These are phyloP conservation scores for Ephydatia muelleri DNA, from an alignment of 37 sponge, comb jelly and placozoan genomes.

Conservation along the genomic window DNA sequence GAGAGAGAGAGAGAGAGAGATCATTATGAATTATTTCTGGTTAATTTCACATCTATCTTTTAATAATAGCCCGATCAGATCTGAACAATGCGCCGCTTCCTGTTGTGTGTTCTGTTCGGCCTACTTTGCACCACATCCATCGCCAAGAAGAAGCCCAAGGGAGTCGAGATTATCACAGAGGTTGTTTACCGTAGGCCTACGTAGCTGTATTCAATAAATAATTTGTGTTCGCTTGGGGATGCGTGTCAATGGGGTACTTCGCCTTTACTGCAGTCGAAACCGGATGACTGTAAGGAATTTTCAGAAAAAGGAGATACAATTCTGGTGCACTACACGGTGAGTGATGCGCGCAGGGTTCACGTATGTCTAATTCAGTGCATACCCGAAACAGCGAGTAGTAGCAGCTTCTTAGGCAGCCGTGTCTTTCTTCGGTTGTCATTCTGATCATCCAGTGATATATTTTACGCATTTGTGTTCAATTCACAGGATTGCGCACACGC, in stretches of 20 bases:
- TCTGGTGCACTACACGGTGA: conserved; percentile 69
- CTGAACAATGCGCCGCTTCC: too few species aligned
- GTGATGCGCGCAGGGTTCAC: background rate
- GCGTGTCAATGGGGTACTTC: background rate
- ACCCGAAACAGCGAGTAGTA: too few species aligned
- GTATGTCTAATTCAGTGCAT: too few species aligned
- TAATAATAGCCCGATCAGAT: too few species aligned
- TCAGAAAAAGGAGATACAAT: conserved; percentile 64
- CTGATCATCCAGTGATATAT: too few species aligned
- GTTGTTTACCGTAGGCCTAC: background rate
- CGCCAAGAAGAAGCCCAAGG: conserved; percentile 26
- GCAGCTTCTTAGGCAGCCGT: too few species aligned
- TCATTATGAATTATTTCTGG: background rate
- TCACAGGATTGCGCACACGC: too few species aligned
- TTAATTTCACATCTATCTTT: too few species aligned
- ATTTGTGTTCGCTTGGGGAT: background rate
- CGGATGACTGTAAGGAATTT: conserved; percentile 38
- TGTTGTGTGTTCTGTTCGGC: too few species aligned
- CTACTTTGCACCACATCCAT: too few species aligned
- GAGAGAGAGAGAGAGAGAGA: background rate
- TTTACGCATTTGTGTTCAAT: too few species aligned
- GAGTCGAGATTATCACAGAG: conserved; percentile 57
- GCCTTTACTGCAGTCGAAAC: conserved; percentile 35
- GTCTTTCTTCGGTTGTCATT: too few species aligned
- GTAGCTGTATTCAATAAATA: background rate